Percentiles rank a stretch among this genome's conserved stretches.
These are phyloP conservation scores for Agelaius phoeniceus DNA, from an alignment of 2,113 vertebrate genomes.

Conservation along the genomic window DNA sequence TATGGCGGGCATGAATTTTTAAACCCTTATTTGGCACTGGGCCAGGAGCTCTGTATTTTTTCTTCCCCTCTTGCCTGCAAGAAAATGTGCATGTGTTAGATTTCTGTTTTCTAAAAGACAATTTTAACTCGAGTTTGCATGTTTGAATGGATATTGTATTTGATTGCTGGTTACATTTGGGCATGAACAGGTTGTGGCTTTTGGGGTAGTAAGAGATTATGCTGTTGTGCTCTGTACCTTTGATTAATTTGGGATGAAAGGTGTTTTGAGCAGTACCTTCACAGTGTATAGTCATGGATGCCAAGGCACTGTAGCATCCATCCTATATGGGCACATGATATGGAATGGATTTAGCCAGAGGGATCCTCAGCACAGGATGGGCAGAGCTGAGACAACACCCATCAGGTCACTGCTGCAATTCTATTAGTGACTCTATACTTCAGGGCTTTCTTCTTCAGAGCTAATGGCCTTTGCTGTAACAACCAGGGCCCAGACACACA, in stretches of 20 bases:
- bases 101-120: not conserved
- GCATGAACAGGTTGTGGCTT: not conserved
- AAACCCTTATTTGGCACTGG: constrained; percentile 62
- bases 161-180: not conserved
- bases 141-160: not conserved
- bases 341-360: not conserved
- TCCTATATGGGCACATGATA: not conserved
- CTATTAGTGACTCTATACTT: not conserved
- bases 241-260: not conserved
- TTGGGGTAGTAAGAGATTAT: not conserved
- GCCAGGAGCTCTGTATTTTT: constrained; percentile 1
- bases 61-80: not conserved
- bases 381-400: not conserved
- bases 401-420: not conserved
- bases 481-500: not conserved
- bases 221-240: not conserved
- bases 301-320: not conserved
- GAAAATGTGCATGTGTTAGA: not conserved
- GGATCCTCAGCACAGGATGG: not conserved
- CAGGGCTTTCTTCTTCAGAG: not conserved
- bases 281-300: not conserved
- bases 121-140: not conserved
- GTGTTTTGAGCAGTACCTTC: not conserved
- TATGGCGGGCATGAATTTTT: constrained; percentile 68
- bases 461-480: not conserved